Base-by-base conservation (phyloP, 1,140 invertebrate species). In the Dolichoris vasculosae region DNA sequence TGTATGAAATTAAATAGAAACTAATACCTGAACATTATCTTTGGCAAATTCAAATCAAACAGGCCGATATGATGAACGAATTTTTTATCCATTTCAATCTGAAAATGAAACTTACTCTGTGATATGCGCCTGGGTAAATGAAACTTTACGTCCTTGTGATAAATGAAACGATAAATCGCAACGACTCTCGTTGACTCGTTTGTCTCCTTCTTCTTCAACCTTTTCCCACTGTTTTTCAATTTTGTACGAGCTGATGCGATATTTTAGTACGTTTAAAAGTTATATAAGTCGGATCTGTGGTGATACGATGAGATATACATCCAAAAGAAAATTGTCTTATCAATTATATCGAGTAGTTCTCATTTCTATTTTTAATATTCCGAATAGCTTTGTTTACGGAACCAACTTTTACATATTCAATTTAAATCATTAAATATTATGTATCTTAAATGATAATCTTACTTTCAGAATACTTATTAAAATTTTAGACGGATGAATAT, bases 121-220 rank as follows among this genome's bases (percentile, higher is more conserved):
- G 32, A 69, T 73, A n/a, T 73, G 69, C 30, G 26, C 23, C 38
- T 73, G 38, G 69, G 26, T 43, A 23, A 55, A 59, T 67, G 59
- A 43, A 82, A 86, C 84, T 87, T 84, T 87, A 83, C 55, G 43
- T 83, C 76, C 23, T 35, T 23, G 78, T 88, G 87, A 88, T 88
- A 75, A 88, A 86, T 88, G 83, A 85, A 64, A 85, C 82, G 83
- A 88, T 86, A 88, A 88, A 87, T 88, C 35, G 84, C n/a, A 32
- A 35, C 67, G 26, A 32, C 30, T 55, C 69, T 32, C 32, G 23
- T 79, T 35, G 32, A 63, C 77, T 55, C 55, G 75, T 30, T 59
- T 38, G 48, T 26, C 9, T 59, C 20, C 23, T 78, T 59, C 46
- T 51, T 23, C 7, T 78, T 59, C 11, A 0, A 26, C 8, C 51